phyloP scores from a whole-genome alignment of 2,797 vertebrate species.

The Balearica regulorum region DNA sequence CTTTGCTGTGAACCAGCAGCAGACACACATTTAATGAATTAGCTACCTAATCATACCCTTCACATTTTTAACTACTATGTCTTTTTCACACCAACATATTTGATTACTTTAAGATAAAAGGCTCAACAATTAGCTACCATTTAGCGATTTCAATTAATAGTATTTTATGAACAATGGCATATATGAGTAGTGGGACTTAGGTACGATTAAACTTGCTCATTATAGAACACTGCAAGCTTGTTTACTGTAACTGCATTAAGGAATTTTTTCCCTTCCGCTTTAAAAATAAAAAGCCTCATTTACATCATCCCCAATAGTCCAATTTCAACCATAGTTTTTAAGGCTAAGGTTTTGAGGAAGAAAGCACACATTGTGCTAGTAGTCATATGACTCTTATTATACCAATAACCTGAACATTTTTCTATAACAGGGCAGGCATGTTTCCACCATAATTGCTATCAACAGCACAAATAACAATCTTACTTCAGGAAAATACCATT shows the following conservation, averaged over 20 bases:
- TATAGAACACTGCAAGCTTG: not conserved
- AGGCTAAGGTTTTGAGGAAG: constrained; percentile 4
- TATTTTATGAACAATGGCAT: not conserved
- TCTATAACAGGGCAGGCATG: not conserved
- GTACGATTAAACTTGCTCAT: not conserved
- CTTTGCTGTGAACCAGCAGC: not conserved
- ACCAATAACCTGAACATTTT: not conserved
- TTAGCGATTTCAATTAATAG: not conserved
- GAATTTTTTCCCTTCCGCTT: not conserved
- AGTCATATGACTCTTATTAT: not conserved
- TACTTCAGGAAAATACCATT: not conserved
- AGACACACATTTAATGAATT: not conserved
- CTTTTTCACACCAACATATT: not conserved
- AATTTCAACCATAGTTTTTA: not conserved
- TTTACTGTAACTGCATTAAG: not conserved
- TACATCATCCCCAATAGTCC: not conserved
- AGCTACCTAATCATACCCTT: not conserved
- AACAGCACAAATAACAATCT: not conserved
- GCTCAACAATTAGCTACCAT: not conserved
- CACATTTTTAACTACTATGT: not conserved
- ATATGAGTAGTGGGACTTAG: not conserved
- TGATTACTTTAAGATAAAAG: not conserved
- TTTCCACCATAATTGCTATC: not conserved
- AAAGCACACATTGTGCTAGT: not conserved
- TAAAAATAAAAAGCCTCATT: constrained; percentile 25